These are phyloP conservation scores for Ganaspis brasiliensis DNA, from an alignment of 2,888 invertebrate genomes.

Conservation along the genomic window DNA sequence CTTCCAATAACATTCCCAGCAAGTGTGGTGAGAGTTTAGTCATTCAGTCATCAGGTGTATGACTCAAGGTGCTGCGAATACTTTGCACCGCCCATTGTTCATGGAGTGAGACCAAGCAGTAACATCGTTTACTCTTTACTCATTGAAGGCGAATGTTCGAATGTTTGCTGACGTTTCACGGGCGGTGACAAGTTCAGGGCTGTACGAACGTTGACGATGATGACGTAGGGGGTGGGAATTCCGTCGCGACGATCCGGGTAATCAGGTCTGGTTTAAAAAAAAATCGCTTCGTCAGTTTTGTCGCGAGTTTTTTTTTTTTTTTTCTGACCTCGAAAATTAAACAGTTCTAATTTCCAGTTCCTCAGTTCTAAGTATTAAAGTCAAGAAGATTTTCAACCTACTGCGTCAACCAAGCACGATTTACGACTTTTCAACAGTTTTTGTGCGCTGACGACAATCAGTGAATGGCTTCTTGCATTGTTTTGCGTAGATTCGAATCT, in stretches of 20 bases:
- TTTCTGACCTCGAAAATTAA: background rate
- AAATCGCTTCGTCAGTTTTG: background rate
- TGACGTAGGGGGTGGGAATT: constrained; percentile 26
- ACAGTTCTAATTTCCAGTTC: background rate
- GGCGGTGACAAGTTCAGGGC: constrained; percentile 68
- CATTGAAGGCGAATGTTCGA: constrained; percentile 1
- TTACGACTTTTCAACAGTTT: constrained; percentile 7
- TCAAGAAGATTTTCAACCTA: background rate
- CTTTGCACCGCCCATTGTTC: constrained; percentile 32
- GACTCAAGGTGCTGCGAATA: constrained; percentile 30
- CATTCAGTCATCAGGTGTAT: constrained; percentile 36
- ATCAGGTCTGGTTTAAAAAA: background rate
- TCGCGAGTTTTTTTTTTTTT: background rate
- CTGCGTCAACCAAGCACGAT: background rate
- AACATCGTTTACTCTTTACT: background rate
- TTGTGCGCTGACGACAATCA: constrained; percentile 18
- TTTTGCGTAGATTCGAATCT: constrained; percentile 19
- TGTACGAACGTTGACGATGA: constrained; percentile 50
- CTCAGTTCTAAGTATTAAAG: background rate
- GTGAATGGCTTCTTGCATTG: constrained; percentile 22
- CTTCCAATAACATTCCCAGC: background rate
- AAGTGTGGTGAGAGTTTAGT: constrained; percentile 16
- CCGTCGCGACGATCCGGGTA: background rate
- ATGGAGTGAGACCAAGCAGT: constrained; percentile 14
- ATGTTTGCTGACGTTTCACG: constrained; percentile 41